phyloP scores from a whole-genome alignment of 2,888 invertebrate genomes.

The Galeruca laticollis region DNA sequence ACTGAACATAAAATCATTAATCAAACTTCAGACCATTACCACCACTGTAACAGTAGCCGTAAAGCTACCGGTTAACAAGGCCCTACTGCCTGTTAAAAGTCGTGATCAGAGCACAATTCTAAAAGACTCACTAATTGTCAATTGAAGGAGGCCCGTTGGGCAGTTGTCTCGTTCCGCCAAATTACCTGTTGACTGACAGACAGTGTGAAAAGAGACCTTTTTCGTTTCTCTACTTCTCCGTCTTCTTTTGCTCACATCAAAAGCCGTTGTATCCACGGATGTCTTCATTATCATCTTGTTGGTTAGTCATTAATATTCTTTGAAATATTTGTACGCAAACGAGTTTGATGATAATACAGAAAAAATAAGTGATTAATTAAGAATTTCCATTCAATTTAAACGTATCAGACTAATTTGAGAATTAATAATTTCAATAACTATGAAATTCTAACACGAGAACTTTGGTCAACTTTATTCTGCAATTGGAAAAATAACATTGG shows the following conservation, averaged over 20 bases:
- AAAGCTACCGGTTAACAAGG: constrained; percentile 57
- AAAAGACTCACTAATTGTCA: constrained; percentile 55
- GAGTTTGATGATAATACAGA: neutral
- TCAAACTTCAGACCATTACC: constrained; percentile 64
- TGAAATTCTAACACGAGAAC: too few species aligned
- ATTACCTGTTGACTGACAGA: constrained; percentile 55
- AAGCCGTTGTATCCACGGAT: constrained; percentile 37
- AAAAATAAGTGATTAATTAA: neutral
- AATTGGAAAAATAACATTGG: too few species aligned
- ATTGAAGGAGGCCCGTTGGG: constrained; percentile 46
- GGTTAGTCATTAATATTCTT: constrained; percentile 4
- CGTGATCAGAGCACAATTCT: constrained; percentile 57
- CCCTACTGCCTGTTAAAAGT: constrained; percentile 49
- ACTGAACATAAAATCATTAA: constrained; percentile 65
- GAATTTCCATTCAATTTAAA: neutral
- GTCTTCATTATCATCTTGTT: constrained; percentile 40
- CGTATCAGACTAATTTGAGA: neutral
- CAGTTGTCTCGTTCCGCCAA: constrained; percentile 55
- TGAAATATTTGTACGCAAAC: constrained; percentile 3
- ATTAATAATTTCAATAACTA: too few species aligned
- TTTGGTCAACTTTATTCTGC: too few species aligned
- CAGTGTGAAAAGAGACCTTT: constrained; percentile 39
- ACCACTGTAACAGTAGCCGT: constrained; percentile 61
- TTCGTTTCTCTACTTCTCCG: constrained; percentile 13
- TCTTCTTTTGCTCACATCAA: constrained; percentile 23